Conservation (phyloP, 2,797 vertebrate genomes). For the Kryptolebias ocellatus region DNA sequence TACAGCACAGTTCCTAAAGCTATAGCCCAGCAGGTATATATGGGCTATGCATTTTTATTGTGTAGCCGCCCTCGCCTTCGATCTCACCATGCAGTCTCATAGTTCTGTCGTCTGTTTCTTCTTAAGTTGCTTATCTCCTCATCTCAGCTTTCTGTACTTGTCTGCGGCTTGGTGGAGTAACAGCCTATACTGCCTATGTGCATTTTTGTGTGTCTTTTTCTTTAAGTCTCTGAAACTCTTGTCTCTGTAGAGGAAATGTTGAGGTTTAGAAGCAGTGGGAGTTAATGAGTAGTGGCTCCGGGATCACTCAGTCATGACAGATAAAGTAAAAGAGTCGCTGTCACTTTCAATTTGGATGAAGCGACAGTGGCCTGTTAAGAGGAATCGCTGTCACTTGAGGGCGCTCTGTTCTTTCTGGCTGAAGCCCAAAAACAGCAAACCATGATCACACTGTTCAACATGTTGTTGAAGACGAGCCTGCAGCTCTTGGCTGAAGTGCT, state of each 20-base stretch:
- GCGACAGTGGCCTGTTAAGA: slow-evolving; percentile 44
- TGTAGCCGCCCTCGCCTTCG: slow-evolving; percentile 37
- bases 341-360: slow-evolving; percentile 57
- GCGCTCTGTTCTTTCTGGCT: slow-evolving; percentile 73
- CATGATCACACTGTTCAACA: slow-evolving; percentile 52
- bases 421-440: slow-evolving; percentile 69
- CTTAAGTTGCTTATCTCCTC: slow-evolving; percentile 45
- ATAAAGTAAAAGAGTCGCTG: slow-evolving; percentile 48
- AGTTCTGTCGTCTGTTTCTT: slow-evolving; percentile 34
- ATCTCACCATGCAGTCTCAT: slow-evolving; percentile 23
- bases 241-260: slow-evolving; percentile 46
- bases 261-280: slow-evolving; percentile 36
- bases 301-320: slow-evolving; percentile 48
- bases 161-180: slow-evolving; percentile 42
- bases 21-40: slow-evolving; percentile 53
- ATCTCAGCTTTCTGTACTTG: slow-evolving; percentile 32
- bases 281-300: slow-evolving; percentile 46
- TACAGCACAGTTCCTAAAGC: slow-evolving; percentile 41
- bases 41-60: slow-evolving; percentile 55
- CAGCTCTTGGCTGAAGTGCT: slow-evolving; percentile 57
- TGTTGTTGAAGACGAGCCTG: slow-evolving; percentile 62
- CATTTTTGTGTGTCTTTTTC: slow-evolving; percentile 28
- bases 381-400: slow-evolving; percentile 66
- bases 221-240: slow-evolving; percentile 10
- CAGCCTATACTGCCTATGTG: slow-evolving; percentile 22